Evolutionary conservation across 2,113 vertebrate genomes (phyloP).

Genomic region (Manacus vitellinus): DNA sequence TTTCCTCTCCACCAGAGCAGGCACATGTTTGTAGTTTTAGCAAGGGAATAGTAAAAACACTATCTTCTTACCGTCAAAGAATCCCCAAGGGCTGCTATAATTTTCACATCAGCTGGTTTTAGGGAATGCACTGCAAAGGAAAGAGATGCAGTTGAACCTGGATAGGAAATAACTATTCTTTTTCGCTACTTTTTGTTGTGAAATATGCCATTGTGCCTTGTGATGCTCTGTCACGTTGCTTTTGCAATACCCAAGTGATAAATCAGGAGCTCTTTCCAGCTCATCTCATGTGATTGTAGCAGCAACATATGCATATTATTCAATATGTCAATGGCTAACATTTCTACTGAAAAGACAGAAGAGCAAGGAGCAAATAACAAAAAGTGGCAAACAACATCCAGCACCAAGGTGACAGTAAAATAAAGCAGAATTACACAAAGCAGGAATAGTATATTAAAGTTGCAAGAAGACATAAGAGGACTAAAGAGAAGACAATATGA

Average conservation of each 20-base stretch:
- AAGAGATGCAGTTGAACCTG: neutral
- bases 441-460: neutral
- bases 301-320: neutral
- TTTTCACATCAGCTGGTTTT: constrained; percentile 86
- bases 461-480: neutral
- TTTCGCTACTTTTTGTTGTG: neutral
- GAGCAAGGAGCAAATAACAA: neutral
- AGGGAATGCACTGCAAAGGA: constrained; percentile 84
- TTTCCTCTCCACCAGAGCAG: neutral
- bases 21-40: neutral
- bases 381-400: neutral
- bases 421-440: neutral
- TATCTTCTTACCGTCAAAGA: constrained; percentile 85
- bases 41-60: neutral
- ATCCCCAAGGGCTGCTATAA: constrained; percentile 91
- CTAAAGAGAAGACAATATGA: neutral
- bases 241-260: neutral
- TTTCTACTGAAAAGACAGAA: neutral
- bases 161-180: neutral
- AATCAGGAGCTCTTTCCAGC: neutral
- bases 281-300: neutral
- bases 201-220: neutral
- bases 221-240: neutral
- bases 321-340: neutral
- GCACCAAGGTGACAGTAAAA: neutral